Evolutionary conservation across 1,140 invertebrate genomes (phyloP).

Genomic region (Brachionus koreanus): DNA sequence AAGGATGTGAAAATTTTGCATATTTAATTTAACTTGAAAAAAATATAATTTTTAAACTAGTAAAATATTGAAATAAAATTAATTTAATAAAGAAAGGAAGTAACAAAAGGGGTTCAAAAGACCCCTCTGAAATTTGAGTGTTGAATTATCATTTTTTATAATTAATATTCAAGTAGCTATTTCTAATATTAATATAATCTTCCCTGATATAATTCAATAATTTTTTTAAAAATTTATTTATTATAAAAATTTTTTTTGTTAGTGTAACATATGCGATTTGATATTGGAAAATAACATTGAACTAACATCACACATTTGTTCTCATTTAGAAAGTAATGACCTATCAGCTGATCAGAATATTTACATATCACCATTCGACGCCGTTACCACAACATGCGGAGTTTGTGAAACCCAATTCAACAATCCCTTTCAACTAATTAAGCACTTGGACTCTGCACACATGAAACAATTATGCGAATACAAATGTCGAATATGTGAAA

Average conservation of each 20-base stretch:
- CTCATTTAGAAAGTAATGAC: slow-evolving; percentile 33
- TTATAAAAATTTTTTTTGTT: neutral
- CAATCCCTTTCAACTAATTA: slow-evolving; percentile 26
- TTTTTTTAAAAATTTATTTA: too few relatives aligned
- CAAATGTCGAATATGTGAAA: slow-evolving; percentile 44
- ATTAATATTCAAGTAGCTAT: too few relatives aligned
- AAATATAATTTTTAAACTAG: too few relatives aligned
- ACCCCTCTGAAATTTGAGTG: too few relatives aligned
- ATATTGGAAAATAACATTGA: slow-evolving; percentile 37
- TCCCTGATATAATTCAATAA: too few relatives aligned
- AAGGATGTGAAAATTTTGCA: too few relatives aligned
- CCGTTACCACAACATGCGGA: slow-evolving; percentile 29
- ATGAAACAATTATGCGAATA: slow-evolving; percentile 33
- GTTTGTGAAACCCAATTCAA: slow-evolving; percentile 28
- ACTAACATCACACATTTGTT: slow-evolving; percentile 37
- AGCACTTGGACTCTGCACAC: slow-evolving; percentile 30
- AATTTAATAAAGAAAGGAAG: too few relatives aligned
- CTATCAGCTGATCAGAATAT: neutral
- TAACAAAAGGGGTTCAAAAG: too few relatives aligned
- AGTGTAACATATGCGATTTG: slow-evolving; percentile 37
- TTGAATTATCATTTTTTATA: too few relatives aligned
- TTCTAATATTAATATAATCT: too few relatives aligned
- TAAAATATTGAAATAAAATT: too few relatives aligned
- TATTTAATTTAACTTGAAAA: too few relatives aligned
- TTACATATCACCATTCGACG: slow-evolving; percentile 41